Conservation (phyloP, 2,797 vertebrate species). For the Poecilia picta region DNA sequence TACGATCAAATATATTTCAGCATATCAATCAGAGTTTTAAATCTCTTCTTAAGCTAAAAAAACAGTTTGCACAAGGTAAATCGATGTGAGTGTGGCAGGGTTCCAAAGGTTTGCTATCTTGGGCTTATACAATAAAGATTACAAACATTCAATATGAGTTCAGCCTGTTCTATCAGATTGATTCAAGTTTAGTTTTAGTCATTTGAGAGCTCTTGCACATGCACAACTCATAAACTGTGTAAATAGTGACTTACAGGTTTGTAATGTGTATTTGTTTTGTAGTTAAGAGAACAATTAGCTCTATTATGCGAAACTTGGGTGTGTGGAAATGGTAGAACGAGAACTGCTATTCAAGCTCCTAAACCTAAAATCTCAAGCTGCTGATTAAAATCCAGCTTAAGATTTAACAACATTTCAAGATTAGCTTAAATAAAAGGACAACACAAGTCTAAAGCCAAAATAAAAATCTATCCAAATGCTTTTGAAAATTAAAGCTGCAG, state of each 20-base stretch:
- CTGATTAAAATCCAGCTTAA: neutral
- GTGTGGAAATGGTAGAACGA: accelerated
- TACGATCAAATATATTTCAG: neutral
- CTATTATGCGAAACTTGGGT: neutral
- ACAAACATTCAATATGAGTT: neutral
- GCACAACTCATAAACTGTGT: neutral
- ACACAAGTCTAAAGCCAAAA: neutral
- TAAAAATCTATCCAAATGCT: neutral
- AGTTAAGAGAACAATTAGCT: neutral
- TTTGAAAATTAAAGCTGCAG: neutral
- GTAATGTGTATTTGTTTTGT: neutral
- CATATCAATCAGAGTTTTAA: no score
- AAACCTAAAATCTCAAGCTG: neutral
- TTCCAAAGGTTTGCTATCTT: neutral
- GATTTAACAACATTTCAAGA: neutral
- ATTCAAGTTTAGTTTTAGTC: neutral
- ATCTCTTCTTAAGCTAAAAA: neutral
- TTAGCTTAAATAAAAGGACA: neutral
- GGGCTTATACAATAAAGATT: neutral
- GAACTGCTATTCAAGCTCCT: neutral
- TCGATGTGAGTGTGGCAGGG: neutral
- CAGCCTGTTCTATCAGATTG: neutral
- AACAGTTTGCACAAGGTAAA: neutral
- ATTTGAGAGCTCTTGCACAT: no score
- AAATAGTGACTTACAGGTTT: neutral